Percentiles rank a stretch among this genome's conserved stretches.
phyloP scores from a whole-genome alignment of 2,888 invertebrate species.

The Prosopocoilus inquinatus region DNA sequence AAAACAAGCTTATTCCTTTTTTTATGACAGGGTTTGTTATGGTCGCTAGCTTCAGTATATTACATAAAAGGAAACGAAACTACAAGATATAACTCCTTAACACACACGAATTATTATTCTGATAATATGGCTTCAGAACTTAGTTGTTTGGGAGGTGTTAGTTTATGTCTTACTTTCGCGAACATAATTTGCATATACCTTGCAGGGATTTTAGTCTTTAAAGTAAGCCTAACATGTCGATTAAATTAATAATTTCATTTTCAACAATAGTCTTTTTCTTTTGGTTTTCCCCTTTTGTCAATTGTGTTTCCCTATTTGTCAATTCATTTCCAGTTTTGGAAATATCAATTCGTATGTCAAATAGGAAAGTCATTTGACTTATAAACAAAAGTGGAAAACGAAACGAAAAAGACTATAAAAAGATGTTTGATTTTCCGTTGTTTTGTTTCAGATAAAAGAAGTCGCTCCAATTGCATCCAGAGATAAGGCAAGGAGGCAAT shows the following conservation, averaged over 20 bases:
- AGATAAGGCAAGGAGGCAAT: conserved; percentile 49
- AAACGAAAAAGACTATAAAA: background rate
- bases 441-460: conserved; percentile 55
- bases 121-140: conserved; percentile 61
- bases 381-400: too few species aligned
- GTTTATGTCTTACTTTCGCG: conserved; percentile 68
- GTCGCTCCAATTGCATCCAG: conserved; percentile 58
- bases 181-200: conserved; percentile 73
- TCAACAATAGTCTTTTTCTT: too few species aligned
- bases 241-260: too few species aligned
- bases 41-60: conserved; percentile 62
- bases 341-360: too few species aligned
- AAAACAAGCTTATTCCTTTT: background rate
- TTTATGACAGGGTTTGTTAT: conserved; percentile 58
- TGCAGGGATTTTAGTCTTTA: conserved; percentile 68
- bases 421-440: too few species aligned
- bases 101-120: conserved; percentile 56
- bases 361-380: too few species aligned
- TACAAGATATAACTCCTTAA: conserved; percentile 45
- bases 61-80: conserved; percentile 53
- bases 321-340: too few species aligned
- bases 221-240: too few species aligned
- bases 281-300: too few species aligned
- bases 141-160: conserved; percentile 63
- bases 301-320: too few species aligned